These are phyloP conservation scores for Corydoras maculifer DNA, from an alignment of 2,113 vertebrate genomes.

Conservation along the genomic window DNA sequence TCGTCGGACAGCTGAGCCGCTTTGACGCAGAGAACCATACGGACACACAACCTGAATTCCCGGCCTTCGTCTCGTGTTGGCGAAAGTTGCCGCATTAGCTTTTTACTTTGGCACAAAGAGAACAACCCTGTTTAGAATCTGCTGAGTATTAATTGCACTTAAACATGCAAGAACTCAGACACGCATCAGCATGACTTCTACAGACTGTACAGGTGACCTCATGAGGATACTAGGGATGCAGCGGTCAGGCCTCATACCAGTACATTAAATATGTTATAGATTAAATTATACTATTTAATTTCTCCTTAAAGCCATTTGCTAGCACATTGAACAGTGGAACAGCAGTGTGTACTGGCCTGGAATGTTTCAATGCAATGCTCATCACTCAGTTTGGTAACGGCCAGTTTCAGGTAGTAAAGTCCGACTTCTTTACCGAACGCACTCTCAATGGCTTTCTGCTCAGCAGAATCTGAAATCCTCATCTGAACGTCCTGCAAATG, in stretches of 20 bases:
- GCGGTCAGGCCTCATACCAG: no score
- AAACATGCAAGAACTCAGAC: not conserved
- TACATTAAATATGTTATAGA: no score
- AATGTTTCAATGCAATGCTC: constrained; percentile 20
- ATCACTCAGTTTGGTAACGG: not conserved
- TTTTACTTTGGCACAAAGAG: constrained; percentile 18
- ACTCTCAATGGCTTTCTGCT: constrained; percentile 27
- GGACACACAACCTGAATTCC: constrained; percentile 13
- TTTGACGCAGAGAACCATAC: constrained; percentile 18
- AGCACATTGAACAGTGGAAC: not conserved
- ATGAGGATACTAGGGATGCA: no score
- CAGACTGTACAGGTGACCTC: not conserved
- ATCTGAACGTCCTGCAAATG: constrained; percentile 1
- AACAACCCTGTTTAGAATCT: not conserved
- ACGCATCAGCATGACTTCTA: not conserved
- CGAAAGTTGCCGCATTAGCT: not conserved
- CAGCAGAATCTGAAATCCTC: constrained; percentile 25
- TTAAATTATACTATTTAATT: no score
- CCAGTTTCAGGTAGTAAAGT: not conserved
- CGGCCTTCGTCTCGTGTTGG: not conserved
- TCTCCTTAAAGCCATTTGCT: not conserved
- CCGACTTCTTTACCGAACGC: not conserved
- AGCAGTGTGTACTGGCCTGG: constrained; percentile 2
- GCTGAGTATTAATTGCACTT: constrained; percentile 10
- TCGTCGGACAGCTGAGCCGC: constrained; percentile 22